Conservation (phyloP, 2,888 invertebrate species). For the Pterobdella sp. region DNA sequence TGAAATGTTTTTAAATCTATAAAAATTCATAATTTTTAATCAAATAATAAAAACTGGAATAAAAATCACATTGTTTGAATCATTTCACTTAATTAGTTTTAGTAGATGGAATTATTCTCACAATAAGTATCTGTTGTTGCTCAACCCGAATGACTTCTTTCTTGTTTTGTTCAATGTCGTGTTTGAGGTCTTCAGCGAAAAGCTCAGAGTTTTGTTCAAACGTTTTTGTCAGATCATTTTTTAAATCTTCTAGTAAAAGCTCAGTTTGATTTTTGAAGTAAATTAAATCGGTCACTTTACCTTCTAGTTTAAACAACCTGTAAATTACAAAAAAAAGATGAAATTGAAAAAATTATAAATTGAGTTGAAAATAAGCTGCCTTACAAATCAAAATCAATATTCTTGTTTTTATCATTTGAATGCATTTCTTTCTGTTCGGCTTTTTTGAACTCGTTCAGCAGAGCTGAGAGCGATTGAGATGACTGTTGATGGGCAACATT, state of each 20-base stretch:
- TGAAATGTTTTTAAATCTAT: too few species aligned
- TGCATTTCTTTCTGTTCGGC: conserved; percentile 6
- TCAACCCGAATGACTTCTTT: background rate
- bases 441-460: background rate
- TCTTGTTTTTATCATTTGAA: background rate
- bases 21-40: too few species aligned
- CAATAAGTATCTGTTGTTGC: background rate
- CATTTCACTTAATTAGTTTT: too few species aligned
- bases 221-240: background rate
- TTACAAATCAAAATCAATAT: background rate
- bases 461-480: background rate
- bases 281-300: conserved; percentile 1
- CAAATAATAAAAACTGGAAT: too few species aligned
- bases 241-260: conserved; percentile 4
- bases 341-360: too few species aligned
- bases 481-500: background rate
- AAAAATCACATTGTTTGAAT: too few species aligned
- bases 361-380: background rate
- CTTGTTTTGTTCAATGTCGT: background rate
- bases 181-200: background rate
- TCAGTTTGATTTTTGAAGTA: conserved; percentile 11
- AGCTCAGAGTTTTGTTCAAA: conserved; percentile 1
- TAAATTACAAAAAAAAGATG: background rate
- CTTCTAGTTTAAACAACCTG: background rate
- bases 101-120: too few species aligned